Evolutionary conservation across 2,113 vertebrate genomes (phyloP), one percentile per base, ranked within the genome.

Genomic region (Microcebus ravelobensis): DNA sequence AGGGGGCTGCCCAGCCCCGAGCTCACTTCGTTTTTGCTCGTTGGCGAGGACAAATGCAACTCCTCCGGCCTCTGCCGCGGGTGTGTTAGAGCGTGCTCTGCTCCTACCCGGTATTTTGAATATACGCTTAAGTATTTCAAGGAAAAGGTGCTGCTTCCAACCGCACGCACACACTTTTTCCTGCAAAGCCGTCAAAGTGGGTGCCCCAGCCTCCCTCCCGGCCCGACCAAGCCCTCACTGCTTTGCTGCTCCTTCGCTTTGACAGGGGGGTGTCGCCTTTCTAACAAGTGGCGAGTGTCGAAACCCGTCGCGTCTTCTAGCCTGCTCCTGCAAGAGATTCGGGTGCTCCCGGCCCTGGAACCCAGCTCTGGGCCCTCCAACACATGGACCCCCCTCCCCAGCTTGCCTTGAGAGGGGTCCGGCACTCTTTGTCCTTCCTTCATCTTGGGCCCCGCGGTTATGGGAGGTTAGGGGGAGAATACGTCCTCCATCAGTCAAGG

Each of bases 251-350:
- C 73, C 92, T 90, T 55, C 31, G 0, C 31, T 87, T 83, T 71
- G 76, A 57, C 61, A 12, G 29, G 48, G 73, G 34, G 34, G 82
- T 39, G 95, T 34, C 59, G 34, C 71, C 88, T 95, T 61, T 97
- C 67, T 84, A 76, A 91, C 85, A 83, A 96, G 71, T 85, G 68
- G 23, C 89, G 89, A 84, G 81, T 80, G 70, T 76, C 67, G 21
- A 79, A 83, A 27, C 63, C 87, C 39, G 3, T 84, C 2, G n/a
- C 8, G 12, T 39, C 59, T 70, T 70, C 39, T 63, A 73, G 45
- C 36, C 59, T n/a, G 80, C 45, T 85, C 34, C 21, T 4, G 13
- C 23, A 55, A 83, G 80, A 87, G 52, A 20, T 61, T 77, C 31
- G 0, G 39, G n/a, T 6, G 25, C 36, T 57, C 34, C 34, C 0